Evolutionary conservation across 2,888 invertebrate species (phyloP).

Genomic region (Drosophila seclusa): DNA sequence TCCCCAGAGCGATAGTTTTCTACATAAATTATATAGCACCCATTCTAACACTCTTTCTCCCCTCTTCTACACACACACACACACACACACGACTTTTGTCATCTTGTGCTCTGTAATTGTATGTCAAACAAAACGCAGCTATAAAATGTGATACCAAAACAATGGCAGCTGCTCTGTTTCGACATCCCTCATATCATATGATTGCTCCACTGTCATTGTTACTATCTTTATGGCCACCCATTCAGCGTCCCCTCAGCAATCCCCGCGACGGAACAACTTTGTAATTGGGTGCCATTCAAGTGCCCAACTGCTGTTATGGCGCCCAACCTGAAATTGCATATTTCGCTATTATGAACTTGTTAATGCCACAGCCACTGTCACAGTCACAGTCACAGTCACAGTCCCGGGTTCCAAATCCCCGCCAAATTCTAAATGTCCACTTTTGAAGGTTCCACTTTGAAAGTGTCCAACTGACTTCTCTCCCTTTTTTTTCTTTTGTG

Average conservation of each 20-base stretch:
- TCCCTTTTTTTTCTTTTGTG: not conserved
- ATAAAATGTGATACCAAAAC: conserved; percentile 52
- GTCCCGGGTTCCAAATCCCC: not conserved
- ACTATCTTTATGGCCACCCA: conserved; percentile 5
- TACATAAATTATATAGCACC: conserved; percentile 13
- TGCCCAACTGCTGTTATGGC: conserved; percentile 57
- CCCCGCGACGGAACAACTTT: conserved; percentile 21
- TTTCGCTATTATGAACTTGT: conserved; percentile 72
- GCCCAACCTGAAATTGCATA: conserved; percentile 66
- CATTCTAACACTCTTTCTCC: not conserved
- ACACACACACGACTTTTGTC: not conserved
- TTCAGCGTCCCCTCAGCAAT: too few species aligned
- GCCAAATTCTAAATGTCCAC: not conserved
- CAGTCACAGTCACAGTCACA: too few species aligned
- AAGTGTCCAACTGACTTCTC: not conserved
- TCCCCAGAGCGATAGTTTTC: conserved; percentile 23
- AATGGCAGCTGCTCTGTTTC: conserved; percentile 19
- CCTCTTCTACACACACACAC: not conserved
- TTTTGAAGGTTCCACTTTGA: not conserved
- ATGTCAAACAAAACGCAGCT: conserved; percentile 23
- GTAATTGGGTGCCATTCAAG: conserved; percentile 70
- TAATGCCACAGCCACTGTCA: conserved; percentile 30
- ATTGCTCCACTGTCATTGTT: conserved; percentile 22
- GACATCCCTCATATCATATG: conserved; percentile 35
- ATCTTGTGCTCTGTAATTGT: conserved; percentile 9